A percentile compares a stretch with the other conserved stretches of the same genome.
phyloP scores from a whole-genome alignment of 2,888 invertebrate genomes.

The Anarsia innoxiella region DNA sequence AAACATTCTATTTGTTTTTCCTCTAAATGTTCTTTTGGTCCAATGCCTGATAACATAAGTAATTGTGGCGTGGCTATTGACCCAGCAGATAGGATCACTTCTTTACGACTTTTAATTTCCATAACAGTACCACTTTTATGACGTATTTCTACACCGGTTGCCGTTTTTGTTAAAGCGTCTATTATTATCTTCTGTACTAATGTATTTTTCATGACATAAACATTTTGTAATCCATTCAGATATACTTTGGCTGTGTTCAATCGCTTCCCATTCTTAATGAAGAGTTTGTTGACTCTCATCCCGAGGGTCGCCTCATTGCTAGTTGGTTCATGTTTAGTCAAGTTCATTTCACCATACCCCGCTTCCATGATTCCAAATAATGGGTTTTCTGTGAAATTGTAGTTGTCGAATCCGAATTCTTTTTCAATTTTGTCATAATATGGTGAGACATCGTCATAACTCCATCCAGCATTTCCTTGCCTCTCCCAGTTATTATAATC shows the following conservation, averaged over 20 bases:
- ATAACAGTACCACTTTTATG: conserved; percentile 37
- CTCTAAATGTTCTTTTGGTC: conserved; percentile 46
- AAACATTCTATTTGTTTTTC: conserved; percentile 43
- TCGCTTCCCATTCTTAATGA: conserved; percentile 57
- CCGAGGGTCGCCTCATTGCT: conserved; percentile 50
- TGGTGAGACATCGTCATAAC: conserved; percentile 57
- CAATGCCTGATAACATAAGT: conserved; percentile 70
- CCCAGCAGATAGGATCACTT: conserved; percentile 68
- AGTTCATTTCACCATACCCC: conserved; percentile 58
- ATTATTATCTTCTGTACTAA: conserved; percentile 65
- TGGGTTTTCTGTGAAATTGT: conserved; percentile 21
- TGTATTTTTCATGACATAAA: conserved; percentile 62
- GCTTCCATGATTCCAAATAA: conserved; percentile 33
- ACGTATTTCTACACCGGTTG: conserved; percentile 49
- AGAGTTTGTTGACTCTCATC: conserved; percentile 58
- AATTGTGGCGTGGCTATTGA: conserved; percentile 65
- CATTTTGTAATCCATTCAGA: conserved; percentile 37
- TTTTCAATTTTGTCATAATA: conserved; percentile 64
- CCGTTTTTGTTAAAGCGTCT: conserved; percentile 49
- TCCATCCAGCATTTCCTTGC: conserved; percentile 71
- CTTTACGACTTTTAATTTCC: conserved; percentile 46
- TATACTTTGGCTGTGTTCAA: conserved; percentile 69
- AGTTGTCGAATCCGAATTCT: conserved; percentile 20
- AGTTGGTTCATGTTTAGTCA: conserved; percentile 20
- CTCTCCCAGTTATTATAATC: conserved; percentile 75